Evolutionary conservation across 2,113 vertebrate genomes (phyloP), one percentile per base, ranked within the genome.

Genomic region (Anguilla japonica): DNA sequence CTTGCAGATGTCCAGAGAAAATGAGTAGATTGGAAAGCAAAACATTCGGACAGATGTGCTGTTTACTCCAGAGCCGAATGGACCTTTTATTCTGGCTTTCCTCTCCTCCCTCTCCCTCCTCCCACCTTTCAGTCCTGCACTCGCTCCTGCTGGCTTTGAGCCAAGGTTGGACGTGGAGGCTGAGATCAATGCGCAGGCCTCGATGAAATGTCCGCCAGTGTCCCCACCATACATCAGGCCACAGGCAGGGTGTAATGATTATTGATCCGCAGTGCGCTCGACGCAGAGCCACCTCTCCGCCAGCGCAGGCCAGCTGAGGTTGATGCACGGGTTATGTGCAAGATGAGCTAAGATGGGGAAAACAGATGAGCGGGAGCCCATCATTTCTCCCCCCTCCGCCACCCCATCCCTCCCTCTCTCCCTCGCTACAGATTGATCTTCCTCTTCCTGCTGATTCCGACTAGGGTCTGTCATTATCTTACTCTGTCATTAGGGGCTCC

Each of bases 401-500:
- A 53, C 75, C 43, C 84, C 78, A 96, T 97, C 95, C 95, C 96
- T 97, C 96, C 97, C 97, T 99, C 97, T 89, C 92, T 95, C 94
- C 93, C 93, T 91, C 92, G 97, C 97, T 97, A 97, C 92, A 98
- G 98, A 99, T 99, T 99, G 98, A 99, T 99, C 98, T 99, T 98
- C 98, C 97, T 98, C 97, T 99, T 98, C 98, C 98, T 97, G 97
- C 98, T 99, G 97, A 97, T 99, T 98, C 96, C 96, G 96, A 97
- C 97, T 97, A 96, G 97, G 97, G 96, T 96, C 97, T 99, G 98
- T 99, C 98, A 99, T 99, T 99, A 99, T 99, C 97, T 97, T 97
- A 97, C 98, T 98, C 98, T 99, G 97, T 99, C 98, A 99, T 99
- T 99, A 99, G 97, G 97, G 97, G 98, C 97, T 98, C 96, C 98